Base-by-base conservation (phyloP, 2,888 invertebrate species). In the Drosophila fungiperda region DNA sequence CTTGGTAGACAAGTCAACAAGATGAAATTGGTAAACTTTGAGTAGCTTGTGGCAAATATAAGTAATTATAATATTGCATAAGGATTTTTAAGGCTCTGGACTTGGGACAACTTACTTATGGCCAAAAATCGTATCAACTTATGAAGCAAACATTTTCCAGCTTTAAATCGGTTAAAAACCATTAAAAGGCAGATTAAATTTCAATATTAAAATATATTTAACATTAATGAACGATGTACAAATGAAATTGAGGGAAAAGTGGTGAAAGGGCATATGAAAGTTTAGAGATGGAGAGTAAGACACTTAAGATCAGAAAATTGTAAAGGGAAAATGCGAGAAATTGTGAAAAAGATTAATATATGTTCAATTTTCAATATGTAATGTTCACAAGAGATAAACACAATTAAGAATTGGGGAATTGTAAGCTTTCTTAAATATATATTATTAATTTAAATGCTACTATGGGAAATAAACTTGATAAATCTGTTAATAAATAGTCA, bases 1-100 rank as follows among this genome's bases (percentile, higher is more conserved):
- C 58, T 48, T 45, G 32, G 45, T 45, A 58, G 58, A 58, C 48
- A 11, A 26, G 11, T 11, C 50, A 50, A 50, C 50, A 6, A 50
- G 26, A 50, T n/a, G 50, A 29, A 29, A 29, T 29, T 50, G 50
- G n/a, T 7, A 50, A 50, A 29, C 29, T 29, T 29, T 29, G n/a
- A 50, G 29, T 29, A n/a, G 50, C 26, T 26, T n/a, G 17, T 50
- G 29, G 26, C 29, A 50, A n/a, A 29, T n/a, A n/a, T 6, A n/a
- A 8, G 15, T 45, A 23, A 45, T 45, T 45, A 23, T 11, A 50
- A 50, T 6, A 36, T 20, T 9, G 11, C 20, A 20, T 20, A 20
- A 20, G 11, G 23, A 45, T 45, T 20, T 23, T 45, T 2, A 45
- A 23, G 45, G 15, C 20, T 7, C 29, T 29, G 29, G 29, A 17